Conservation (phyloP, 35 echinoderm and acorn worm species). For the Anneissia japonica region DNA sequence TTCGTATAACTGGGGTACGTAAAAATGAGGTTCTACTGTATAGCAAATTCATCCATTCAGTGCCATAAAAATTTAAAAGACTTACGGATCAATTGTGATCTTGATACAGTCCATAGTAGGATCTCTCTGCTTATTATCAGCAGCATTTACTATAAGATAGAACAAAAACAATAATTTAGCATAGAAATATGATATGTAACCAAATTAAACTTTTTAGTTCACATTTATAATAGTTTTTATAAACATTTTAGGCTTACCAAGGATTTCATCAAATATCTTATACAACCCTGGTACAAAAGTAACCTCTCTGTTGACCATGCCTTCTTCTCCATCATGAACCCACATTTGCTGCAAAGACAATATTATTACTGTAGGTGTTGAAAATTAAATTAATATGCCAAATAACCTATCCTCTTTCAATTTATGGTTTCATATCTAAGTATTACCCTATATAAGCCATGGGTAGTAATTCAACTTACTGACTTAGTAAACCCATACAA, state of each 20-base stretch:
- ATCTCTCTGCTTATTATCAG: conserved; percentile 98
- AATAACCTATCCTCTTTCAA: too few species aligned
- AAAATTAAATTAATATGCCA: too few species aligned
- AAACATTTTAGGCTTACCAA: conserved; percentile 42
- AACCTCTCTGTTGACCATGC: conserved; percentile 67
- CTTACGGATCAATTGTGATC: conserved; percentile 96
- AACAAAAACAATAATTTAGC: not conserved
- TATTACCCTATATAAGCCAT: too few species aligned
- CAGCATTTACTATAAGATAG: conserved; percentile 75
- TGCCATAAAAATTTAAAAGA: not conserved
- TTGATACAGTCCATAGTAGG: conserved; percentile 87
- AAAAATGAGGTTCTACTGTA: too few species aligned
- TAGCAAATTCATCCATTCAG: too few species aligned
- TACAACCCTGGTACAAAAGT: conserved; percentile 89
- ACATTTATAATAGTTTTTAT: not conserved
- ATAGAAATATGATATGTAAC: not conserved
- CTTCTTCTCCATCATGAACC: conserved; percentile 74
- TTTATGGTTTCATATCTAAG: too few species aligned
- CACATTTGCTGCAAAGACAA: conserved; percentile 78
- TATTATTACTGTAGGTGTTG: too few species aligned
- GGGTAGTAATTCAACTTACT: too few species aligned
- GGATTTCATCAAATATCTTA: conserved; percentile 99
- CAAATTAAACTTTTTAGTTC: not conserved
- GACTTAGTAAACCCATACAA: too few species aligned
- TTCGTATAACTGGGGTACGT: too few species aligned